phyloP scores from a whole-genome alignment of 2,113 vertebrate genomes.

The Dasypus novemcinctus region DNA sequence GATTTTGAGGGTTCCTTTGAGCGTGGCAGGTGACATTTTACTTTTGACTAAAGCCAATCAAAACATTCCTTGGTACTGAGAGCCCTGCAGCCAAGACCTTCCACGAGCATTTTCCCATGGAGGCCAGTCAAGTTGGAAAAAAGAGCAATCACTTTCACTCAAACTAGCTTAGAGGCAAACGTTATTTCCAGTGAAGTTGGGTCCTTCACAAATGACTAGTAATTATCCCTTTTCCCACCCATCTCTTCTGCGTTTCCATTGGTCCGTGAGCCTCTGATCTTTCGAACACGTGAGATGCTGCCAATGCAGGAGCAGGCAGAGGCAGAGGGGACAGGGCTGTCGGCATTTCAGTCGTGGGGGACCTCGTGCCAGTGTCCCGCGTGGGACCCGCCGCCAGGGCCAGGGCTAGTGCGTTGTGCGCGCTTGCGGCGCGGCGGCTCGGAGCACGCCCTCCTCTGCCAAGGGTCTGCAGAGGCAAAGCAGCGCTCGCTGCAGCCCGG shows the following conservation, averaged over 20 bases:
- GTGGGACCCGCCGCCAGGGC: no score
- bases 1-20: rapidly evolving
- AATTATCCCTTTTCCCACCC: neutral
- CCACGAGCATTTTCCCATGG: neutral
- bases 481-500: no score
- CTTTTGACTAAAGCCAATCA: neutral
- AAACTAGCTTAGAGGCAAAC: neutral
- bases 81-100: no score
- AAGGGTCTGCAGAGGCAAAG: no score
- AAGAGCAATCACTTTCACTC: neutral
- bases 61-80: rapidly evolving
- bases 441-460: no score
- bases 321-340: neutral
- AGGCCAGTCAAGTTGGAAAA: no score
- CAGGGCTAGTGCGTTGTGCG: no score
- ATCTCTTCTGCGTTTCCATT: rapidly evolving
- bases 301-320: neutral
- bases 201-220: neutral
- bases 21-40: rapidly evolving
- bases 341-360: neutral
- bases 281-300: neutral
- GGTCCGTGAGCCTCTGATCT: neutral
- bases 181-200: neutral
- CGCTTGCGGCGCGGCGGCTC: no score
- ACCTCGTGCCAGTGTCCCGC: neutral